phyloP scores from a whole-genome alignment of 2,113 vertebrate species.

The Lophochroa leadbeateri region DNA sequence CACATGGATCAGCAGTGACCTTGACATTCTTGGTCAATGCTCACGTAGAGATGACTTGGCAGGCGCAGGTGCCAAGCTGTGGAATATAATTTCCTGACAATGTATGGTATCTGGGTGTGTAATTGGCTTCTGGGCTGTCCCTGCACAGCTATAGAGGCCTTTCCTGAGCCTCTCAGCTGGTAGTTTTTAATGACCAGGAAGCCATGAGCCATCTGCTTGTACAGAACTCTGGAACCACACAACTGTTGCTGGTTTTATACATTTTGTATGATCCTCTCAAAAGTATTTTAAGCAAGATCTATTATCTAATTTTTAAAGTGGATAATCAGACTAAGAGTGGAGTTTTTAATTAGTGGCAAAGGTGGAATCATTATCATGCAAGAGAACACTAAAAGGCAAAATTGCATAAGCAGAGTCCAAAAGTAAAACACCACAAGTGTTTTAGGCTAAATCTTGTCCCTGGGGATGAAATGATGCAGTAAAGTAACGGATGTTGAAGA shows the following conservation, averaged over 20 bases:
- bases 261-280: accelerated
- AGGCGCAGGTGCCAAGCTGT: constrained; percentile 13
- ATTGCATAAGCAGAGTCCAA: neutral
- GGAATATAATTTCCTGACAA: constrained; percentile 5
- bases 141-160: neutral
- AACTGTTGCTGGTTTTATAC: neutral
- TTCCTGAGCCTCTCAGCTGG: neutral
- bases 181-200: neutral
- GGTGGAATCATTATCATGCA: neutral
- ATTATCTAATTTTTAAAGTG: neutral
- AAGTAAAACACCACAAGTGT: accelerated
- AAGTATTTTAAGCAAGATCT: neutral
- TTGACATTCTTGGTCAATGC: neutral
- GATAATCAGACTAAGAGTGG: neutral
- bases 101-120: neutral
- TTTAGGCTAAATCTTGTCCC: neutral
- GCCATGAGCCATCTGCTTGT: neutral
- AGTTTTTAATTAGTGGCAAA: neutral
- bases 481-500: neutral
- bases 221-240: neutral
- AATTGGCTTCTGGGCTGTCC: constrained; percentile 15
- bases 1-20: constrained; percentile 3
- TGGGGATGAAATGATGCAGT: neutral
- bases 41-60: neutral
- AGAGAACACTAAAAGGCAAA: neutral